Evolutionary conservation across 2,888 invertebrate species (phyloP).

Genomic region (Ethmia dodecea): DNA sequence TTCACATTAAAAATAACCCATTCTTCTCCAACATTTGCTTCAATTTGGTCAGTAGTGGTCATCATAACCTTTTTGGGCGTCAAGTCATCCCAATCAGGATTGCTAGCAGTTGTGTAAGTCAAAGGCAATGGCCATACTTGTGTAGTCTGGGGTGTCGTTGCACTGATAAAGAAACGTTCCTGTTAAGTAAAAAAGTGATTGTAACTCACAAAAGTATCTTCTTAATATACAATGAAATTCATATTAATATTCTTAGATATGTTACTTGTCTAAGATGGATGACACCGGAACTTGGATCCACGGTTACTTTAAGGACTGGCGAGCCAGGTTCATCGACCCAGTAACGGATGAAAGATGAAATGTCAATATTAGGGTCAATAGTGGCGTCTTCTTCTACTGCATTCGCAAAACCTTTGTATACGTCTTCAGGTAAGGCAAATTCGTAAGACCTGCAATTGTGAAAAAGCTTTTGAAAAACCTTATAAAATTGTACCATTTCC

Average conservation of each 20-base stretch:
- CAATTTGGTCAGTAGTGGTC: conserved; percentile 25
- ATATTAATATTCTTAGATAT: background rate
- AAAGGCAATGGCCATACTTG: conserved; percentile 65
- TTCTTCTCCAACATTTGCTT: conserved; percentile 40
- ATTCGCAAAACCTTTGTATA: conserved; percentile 41
- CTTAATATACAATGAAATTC: no score
- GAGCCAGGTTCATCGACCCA: conserved; percentile 81
- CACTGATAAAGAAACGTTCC: conserved; percentile 58
- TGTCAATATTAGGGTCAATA: conserved; percentile 24
- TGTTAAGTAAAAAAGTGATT: conserved; percentile 20
- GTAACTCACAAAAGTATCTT: no score
- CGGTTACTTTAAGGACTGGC: conserved; percentile 73
- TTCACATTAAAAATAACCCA: conserved; percentile 81
- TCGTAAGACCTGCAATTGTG: conserved; percentile 40
- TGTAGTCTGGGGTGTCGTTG: conserved; percentile 30
- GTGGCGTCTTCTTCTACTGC: conserved; percentile 41
- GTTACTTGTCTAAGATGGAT: conserved; percentile 49
- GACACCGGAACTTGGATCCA: conserved; percentile 43
- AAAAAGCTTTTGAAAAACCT: no score
- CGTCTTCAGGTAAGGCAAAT: conserved; percentile 49
- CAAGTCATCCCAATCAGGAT: conserved; percentile 50
- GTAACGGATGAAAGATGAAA: conserved; percentile 43
- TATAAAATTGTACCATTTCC: no score
- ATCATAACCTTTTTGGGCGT: conserved; percentile 40
- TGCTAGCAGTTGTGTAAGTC: conserved; percentile 55